Base-by-base conservation (phyloP, 2,113 vertebrate species). In the Gnathonemus echidnorhynchus region DNA sequence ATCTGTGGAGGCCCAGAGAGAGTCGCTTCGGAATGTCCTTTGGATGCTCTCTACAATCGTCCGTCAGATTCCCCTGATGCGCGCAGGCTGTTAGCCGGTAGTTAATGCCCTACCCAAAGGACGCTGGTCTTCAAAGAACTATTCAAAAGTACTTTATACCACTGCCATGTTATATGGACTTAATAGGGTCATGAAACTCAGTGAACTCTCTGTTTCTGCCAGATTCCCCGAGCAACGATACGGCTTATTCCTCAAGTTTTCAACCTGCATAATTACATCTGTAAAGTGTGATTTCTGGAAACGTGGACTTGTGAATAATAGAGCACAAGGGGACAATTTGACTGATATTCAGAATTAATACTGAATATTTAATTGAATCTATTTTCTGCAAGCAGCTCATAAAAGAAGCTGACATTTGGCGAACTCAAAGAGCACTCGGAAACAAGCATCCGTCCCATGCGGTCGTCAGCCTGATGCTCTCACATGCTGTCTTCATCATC, bases 341-440 rank as follows among this genome's bases (percentile, higher is more conserved):
- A 52, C 24, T 87, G 50, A 48, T 53, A 27, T 87, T 87, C 46
- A 53, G 24, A 53, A 87, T 87, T 53, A 35, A 53, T 31, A 56
- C n/a, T 87, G 86, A 53, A 87, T 53, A 87, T 53, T 35, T 53
- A 27, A 86, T 27, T 27, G 9, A 50, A 50, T 9, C 45, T 50
- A 86, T 86, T 48, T 49, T 49, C 50, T 87, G 17, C 86, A 42
- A 87, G 15, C 46, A 53, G 49, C 86, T 35, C 86, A 50, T 53
- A 87, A 52, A 52, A 42, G 86, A 52, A n/a, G 19, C 84, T 86
- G 84, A 86, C 45, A 86, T 86, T 86, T 86, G 84, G 84, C 45
- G 8, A 49, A 48, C 84, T 86, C 24, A 15, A 86, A 50, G 45
- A 86, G 84, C 46, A 50, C 45, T 48, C 84, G 45, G 83, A 86